Base-by-base conservation (phyloP, 2,797 vertebrate species). In the Falco cherrug region DNA sequence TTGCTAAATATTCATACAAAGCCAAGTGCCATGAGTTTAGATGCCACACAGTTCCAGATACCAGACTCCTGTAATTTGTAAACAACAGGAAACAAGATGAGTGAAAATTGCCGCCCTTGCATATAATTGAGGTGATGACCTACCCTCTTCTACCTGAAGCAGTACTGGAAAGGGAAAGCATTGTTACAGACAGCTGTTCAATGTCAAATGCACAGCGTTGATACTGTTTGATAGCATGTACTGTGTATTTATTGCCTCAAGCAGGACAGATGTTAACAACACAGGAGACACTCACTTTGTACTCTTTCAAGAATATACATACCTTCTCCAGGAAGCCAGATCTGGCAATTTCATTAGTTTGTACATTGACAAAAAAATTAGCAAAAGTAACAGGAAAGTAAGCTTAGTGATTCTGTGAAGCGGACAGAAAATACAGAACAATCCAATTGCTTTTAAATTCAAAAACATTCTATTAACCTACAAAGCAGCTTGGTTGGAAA, bases 51-150 rank as follows among this genome's bases (percentile, higher is more conserved):
- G 61, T 74, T 69, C 79, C 68, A 95, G 56, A 83, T 28, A 84
- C 74, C 60, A 96, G 71, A 87, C 15, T 90, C 31, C 39, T 50
- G 71, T 59, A 56, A 94, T 43, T 85, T 56, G n/a, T 92, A 95
- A 97, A 93, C 86, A 95, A 95, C 61, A 60, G 65, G 57, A 88
- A 96, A 86, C 37, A 87, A 61, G 73, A 93, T 25, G 54, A 84
- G 83, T 74, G 76, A 91, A 95, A 96, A 90, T 22, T 86, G 51
- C 79, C 26, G 16, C n/a, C 78, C 84, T 69, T 76, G 17, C 29
- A 74, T 88, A 67, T 91, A 87, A 97, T 8, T 82, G 96, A 97
- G 93, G 87, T 50, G 69, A 63, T 92, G 84, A 98, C 91, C 96
- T 85, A 84, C 64, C 31, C 43, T 89, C 37, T 81, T 92, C 48